phyloP scores from a whole-genome alignment of 2,888 invertebrate genomes.

The Encarsia formosa region DNA sequence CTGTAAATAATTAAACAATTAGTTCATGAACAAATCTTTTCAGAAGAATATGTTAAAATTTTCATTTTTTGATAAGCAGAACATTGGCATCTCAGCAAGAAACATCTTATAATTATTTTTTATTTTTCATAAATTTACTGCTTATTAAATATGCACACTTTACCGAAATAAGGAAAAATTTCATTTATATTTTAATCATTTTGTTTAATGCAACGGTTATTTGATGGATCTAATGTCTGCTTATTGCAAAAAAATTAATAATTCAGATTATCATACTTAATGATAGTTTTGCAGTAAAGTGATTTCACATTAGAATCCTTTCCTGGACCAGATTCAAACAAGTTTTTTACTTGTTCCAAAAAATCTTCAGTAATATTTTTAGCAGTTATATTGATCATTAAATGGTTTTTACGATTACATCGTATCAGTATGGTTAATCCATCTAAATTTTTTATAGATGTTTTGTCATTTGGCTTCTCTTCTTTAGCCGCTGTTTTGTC shows the following conservation, averaged over 20 bases:
- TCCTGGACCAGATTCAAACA: conserved; percentile 43
- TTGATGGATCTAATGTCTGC: no score
- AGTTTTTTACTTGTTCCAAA: conserved; percentile 44
- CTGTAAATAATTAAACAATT: conserved; percentile 28
- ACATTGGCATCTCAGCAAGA: no score
- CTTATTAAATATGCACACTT: no score
- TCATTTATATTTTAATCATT: no score
- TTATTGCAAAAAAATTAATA: no score
- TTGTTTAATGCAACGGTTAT: no score
- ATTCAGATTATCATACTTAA: conserved; percentile 44
- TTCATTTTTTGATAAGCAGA: no score
- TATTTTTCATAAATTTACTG: no score
- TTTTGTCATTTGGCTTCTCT: conserved; percentile 19
- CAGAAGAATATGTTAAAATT: no score
- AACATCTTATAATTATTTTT: background rate
- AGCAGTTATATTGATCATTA: conserved; percentile 48
- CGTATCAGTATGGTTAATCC: conserved; percentile 46
- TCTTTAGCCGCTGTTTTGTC: conserved; percentile 21
- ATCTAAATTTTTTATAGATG: conserved; percentile 30
- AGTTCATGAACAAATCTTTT: no score
- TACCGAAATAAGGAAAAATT: no score
- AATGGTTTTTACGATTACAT: conserved; percentile 44
- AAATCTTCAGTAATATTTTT: conserved; percentile 40
- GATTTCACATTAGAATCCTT: conserved; percentile 48
- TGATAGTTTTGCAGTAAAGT: conserved; percentile 46